A percentile compares a stretch with the other conserved stretches of the same genome.
These are phyloP conservation scores for Arbacia lixula DNA, from an alignment of 53 echinoderm and acorn worm species.

Conservation along the genomic window DNA sequence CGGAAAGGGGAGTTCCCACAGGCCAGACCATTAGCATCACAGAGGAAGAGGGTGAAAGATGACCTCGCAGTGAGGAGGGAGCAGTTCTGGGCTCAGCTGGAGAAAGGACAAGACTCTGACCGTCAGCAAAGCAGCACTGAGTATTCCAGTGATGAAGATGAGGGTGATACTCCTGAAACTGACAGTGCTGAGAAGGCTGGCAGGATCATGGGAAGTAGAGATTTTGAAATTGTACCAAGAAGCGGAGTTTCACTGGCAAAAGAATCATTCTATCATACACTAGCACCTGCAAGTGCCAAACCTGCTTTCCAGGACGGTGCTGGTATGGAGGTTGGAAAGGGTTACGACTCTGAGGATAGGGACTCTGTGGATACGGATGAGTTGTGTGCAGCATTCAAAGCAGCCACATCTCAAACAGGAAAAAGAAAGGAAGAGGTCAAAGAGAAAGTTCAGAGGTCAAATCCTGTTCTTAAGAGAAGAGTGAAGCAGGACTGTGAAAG, in stretches of 20 bases:
- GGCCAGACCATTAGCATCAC: background rate
- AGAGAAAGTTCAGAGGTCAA: background rate
- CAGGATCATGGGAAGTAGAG: too few species aligned
- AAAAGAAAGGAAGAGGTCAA: background rate
- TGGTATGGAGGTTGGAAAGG: too few species aligned
- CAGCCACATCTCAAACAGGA: background rate
- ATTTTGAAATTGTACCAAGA: too few species aligned
- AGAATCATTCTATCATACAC: too few species aligned
- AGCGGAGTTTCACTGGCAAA: too few species aligned
- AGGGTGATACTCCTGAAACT: too few species aligned
- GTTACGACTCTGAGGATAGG: conserved; percentile 57
- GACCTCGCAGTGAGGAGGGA: background rate
- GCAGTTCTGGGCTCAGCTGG: background rate
- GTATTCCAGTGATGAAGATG: too few species aligned
- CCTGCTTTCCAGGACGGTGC: too few species aligned
- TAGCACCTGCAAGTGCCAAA: too few species aligned
- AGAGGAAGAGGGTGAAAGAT: conserved; percentile 16
- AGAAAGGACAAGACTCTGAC: background rate
- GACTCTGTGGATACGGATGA: conserved; percentile 87
- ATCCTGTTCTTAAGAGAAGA: background rate
- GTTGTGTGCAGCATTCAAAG: conserved; percentile 59
- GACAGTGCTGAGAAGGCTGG: too few species aligned
- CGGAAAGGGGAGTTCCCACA: conserved; percentile 65
- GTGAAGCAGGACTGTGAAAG: background rate
- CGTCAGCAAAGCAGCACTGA: too few species aligned